Percentiles rank a stretch among this genome's conserved stretches.
Evolutionary conservation across 1,140 invertebrate genomes (phyloP).

Genomic region (Drosophila kikkawai): DNA sequence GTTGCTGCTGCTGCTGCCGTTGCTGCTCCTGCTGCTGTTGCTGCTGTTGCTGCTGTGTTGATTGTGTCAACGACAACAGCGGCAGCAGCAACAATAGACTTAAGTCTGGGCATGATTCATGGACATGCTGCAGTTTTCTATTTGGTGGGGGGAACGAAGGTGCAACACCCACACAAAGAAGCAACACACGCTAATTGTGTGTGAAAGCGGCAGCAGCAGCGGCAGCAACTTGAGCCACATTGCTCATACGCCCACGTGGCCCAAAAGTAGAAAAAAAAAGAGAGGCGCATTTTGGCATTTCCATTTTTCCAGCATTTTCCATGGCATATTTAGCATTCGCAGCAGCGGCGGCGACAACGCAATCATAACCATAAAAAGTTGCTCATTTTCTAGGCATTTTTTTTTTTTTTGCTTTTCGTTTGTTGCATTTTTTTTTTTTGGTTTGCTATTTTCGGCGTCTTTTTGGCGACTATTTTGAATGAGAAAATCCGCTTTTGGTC

Average conservation of each 20-base stretch:
- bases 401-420: not conserved
- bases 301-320: conserved; percentile 70
- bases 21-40: conserved; percentile 27
- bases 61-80: conserved; percentile 59
- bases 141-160: conserved; percentile 21
- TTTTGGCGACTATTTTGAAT: conserved; percentile 65
- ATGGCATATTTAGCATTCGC: conserved; percentile 80
- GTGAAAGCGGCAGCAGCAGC: conserved; percentile 68
- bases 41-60: conserved; percentile 51
- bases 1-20: conserved; percentile 30
- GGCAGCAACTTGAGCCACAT: conserved; percentile 49
- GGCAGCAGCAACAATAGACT: conserved; percentile 66
- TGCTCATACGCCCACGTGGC: conserved; percentile 76
- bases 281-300: conserved; percentile 48
- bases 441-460: conserved; percentile 24
- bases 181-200: conserved; percentile 78
- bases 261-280: conserved; percentile 18
- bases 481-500: conserved; percentile 55
- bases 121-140: conserved; percentile 69
- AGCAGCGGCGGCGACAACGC: conserved; percentile 52
- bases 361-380: conserved; percentile 82
- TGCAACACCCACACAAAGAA: conserved; percentile 70
- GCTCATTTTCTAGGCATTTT: conserved; percentile 52
- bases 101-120: conserved; percentile 77
- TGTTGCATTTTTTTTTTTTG: conserved; percentile 17